Conservation (phyloP, 1,140 invertebrate species). For the Apis mellifera region DNA sequence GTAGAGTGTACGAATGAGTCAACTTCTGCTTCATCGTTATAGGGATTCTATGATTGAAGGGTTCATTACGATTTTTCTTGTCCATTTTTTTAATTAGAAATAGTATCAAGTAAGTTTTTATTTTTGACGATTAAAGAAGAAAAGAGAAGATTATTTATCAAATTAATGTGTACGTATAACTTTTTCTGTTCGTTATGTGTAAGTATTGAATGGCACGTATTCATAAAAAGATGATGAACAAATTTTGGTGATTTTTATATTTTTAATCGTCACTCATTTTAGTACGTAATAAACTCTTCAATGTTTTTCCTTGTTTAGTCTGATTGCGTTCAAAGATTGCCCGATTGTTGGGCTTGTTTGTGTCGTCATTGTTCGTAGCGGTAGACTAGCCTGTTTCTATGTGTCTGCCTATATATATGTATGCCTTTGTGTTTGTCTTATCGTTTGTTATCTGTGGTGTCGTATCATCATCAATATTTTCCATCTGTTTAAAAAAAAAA, state of each 20-base stretch:
- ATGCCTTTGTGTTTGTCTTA: constrained; percentile 58
- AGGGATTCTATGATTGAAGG: constrained; percentile 59
- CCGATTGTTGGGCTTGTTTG: constrained; percentile 63
- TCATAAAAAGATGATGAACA: no score
- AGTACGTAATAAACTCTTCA: constrained; percentile 61
- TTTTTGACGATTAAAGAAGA: no score
- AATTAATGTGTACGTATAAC: no score
- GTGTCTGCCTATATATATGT: constrained; percentile 66
- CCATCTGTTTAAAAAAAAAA: not conserved
- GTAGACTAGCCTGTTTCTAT: constrained; percentile 72
- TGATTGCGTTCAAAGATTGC: constrained; percentile 47
- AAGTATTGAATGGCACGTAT: not conserved
- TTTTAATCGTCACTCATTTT: no score
- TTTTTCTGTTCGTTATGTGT: not conserved
- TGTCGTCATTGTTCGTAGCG: constrained; percentile 72
- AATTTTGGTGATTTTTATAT: not conserved
- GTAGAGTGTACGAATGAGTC: constrained; percentile 60
- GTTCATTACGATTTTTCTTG: constrained; percentile 50
- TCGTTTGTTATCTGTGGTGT: constrained; percentile 53
- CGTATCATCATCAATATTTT: not conserved
- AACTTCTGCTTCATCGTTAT: constrained; percentile 58
- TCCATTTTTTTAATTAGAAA: not conserved
- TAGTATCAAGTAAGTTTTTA: no score
- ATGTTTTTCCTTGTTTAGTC: constrained; percentile 35
- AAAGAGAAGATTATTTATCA: no score